Conservation (phyloP, 2,113 vertebrate genomes). For the Menura novaehollandiae region DNA sequence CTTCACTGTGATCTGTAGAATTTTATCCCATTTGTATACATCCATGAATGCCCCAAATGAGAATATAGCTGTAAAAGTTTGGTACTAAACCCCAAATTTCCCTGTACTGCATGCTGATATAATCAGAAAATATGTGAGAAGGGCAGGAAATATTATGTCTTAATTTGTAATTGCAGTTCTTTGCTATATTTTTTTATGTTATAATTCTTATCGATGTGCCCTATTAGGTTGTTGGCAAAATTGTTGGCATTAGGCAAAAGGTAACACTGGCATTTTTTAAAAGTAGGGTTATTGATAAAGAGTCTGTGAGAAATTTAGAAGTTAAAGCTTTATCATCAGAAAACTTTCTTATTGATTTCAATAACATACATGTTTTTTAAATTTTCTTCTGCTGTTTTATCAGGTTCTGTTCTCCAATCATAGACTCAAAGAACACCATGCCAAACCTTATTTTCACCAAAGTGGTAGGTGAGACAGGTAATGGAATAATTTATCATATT, state of each 20-base stretch:
- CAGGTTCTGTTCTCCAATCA: background rate
- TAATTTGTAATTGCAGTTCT: background rate
- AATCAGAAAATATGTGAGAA: background rate
- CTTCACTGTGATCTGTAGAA: background rate
- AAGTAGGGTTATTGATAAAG: background rate
- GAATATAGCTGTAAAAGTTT: background rate
- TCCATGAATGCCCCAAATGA: background rate
- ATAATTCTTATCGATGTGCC: background rate
- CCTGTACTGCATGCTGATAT: background rate
- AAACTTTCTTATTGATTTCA: background rate
- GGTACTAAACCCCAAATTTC: background rate
- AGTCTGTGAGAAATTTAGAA: background rate
- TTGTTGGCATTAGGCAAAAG: background rate
- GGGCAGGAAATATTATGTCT: background rate
- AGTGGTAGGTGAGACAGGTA: background rate
- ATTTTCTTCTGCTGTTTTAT: background rate
- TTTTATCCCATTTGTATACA: background rate
- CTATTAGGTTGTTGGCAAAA: too few relatives aligned
- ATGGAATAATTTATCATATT: background rate
- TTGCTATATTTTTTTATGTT: background rate
- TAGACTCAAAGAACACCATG: background rate
- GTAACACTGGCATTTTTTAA: background rate
- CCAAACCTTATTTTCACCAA: background rate
- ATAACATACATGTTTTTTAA: fast-evolving
- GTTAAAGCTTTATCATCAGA: background rate